These are phyloP conservation scores for Pedionomus torquatus DNA, from an alignment of 2,113 vertebrate genomes.

Conservation along the genomic window DNA sequence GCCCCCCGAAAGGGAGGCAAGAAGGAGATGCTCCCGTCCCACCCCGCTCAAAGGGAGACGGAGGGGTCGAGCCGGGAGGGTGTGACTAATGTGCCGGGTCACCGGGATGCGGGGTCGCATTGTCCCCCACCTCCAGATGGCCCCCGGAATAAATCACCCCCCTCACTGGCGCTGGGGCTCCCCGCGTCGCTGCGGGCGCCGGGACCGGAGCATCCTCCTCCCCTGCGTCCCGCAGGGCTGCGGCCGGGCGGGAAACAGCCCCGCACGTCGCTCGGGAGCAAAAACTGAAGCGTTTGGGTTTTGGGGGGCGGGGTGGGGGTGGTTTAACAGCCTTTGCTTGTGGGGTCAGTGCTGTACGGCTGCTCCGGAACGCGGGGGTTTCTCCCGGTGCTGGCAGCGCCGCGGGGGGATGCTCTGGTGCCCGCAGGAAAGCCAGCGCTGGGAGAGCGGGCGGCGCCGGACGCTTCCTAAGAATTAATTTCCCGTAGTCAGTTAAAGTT, in stretches of 20 bases:
- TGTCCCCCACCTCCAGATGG: constrained; percentile 84
- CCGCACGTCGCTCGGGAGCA: accelerated
- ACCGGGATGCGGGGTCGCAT: constrained; percentile 77
- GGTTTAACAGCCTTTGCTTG: not conserved
- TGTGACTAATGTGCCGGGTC: constrained; percentile 87
- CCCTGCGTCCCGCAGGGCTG: not conserved
- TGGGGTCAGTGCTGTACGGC: not conserved
- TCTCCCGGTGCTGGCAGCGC: not conserved
- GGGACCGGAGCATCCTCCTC: not conserved
- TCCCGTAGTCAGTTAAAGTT: not conserved
- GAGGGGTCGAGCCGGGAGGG: constrained; percentile 80
- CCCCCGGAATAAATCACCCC: constrained; percentile 82
- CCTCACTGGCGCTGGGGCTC: not conserved
- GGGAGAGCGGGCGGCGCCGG: accelerated
- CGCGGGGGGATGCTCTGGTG: not conserved
- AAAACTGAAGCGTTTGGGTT: not conserved
- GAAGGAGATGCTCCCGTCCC: constrained; percentile 69
- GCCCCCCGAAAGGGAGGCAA: not conserved
- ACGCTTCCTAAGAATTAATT: constrained; percentile 34
- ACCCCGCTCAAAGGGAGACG: constrained; percentile 65
- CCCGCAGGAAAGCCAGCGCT: not conserved
- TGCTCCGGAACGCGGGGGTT: accelerated
- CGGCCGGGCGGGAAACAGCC: not conserved
- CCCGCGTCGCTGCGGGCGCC: accelerated
- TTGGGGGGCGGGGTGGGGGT: too few species aligned